Percentiles rank a stretch among this genome's conserved stretches.
phyloP scores from a whole-genome alignment of 2,113 vertebrate species.

The Calidris pugnax region DNA sequence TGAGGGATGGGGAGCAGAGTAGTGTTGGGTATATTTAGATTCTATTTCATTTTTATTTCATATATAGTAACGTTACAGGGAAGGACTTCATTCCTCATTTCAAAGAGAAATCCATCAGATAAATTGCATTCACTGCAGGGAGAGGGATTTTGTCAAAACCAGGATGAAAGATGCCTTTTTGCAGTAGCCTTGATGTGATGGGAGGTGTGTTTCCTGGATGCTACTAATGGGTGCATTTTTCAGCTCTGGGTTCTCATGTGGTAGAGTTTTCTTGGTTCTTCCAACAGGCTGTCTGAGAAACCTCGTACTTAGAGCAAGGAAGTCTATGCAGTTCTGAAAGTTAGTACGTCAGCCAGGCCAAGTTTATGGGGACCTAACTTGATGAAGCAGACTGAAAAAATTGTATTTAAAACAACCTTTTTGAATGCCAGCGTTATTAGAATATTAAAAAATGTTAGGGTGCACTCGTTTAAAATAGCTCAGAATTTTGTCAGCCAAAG shows the following conservation, averaged over 20 bases:
- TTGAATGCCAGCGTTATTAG: neutral
- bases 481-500: neutral
- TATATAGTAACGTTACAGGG: neutral
- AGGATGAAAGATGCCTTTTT: neutral
- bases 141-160: slow-evolving; percentile 25
- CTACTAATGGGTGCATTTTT: neutral
- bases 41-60: slow-evolving; percentile 46
- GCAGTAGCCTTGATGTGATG: neutral
- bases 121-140: neutral
- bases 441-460: neutral
- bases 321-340: neutral
- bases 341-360: neutral
- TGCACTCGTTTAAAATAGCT: neutral
- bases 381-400: neutral
- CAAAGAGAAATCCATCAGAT: slow-evolving; percentile 6
- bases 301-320: neutral
- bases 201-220: neutral
- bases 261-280: neutral
- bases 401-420: neutral
- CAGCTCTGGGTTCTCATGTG: neutral
- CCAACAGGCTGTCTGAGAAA: neutral
- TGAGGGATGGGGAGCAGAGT: neutral
- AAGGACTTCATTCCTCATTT: slow-evolving; percentile 31
- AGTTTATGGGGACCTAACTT: neutral
- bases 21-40: neutral